Conservation (phyloP, 2,888 invertebrate genomes). For the Folsomia candida region DNA sequence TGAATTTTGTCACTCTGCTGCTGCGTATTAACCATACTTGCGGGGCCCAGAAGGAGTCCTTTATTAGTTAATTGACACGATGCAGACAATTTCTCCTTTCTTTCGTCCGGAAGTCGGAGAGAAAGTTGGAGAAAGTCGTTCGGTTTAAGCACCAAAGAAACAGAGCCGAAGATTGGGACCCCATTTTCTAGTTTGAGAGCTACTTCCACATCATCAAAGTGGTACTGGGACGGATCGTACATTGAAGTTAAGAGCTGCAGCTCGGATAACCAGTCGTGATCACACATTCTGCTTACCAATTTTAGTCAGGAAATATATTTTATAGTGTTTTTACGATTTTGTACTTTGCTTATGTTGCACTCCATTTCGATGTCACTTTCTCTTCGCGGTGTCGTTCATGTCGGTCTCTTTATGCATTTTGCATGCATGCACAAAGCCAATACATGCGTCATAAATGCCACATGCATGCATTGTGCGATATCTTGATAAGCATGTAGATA, state of each 20-base stretch:
- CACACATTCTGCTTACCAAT: background rate
- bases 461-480: too few species aligned
- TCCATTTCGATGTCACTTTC: too few species aligned
- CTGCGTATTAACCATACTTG: background rate
- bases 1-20: background rate
- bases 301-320: background rate
- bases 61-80: constrained; percentile 16
- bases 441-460: too few species aligned
- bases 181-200: constrained; percentile 17
- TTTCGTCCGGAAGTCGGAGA: constrained; percentile 26
- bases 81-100: constrained; percentile 27
- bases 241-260: constrained; percentile 34
- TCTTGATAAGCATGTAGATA: too few species aligned
- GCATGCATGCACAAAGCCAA: background rate
- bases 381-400: background rate
- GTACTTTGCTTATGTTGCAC: background rate
- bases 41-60: background rate
- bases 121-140: constrained; percentile 22
- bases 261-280: constrained; percentile 20
- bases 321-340: background rate
- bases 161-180: constrained; percentile 23
- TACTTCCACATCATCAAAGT: constrained; percentile 32
- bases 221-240: constrained; percentile 27
- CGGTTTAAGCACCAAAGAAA: constrained; percentile 26
- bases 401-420: too few species aligned